Evolutionary conservation across 2,113 vertebrate species (phyloP), one percentile per base, ranked within the genome.

Genomic region (Brienomyrus brachyistius): DNA sequence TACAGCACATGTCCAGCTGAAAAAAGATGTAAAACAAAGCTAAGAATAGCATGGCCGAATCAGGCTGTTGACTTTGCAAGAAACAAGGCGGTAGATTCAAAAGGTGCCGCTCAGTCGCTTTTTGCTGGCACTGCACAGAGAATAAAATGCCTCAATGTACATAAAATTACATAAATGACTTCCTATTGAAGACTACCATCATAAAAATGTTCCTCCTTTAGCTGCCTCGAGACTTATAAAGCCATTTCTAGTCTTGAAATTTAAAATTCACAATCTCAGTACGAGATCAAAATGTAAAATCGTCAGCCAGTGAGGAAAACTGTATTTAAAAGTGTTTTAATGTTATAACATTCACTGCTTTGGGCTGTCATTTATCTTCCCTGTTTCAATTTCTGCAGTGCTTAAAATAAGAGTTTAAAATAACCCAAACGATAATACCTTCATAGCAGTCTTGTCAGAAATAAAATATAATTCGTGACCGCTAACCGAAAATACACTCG

Each of bases 401-500:
- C 66, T 80, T 89, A 51, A 87, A 87, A 77, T 77, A 80, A 74
- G 47, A 77, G 45, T 89, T 80, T 77, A 89, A 88, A 88, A 88
- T 88, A 88, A 77, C 88, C 11, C 43, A 40, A 77, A 51, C 15
- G 48, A 51, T 35, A 23, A 51, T 70, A 77, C 59, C 43, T 48
- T 88, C 35, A 88, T 27, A 8, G 35, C 17, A 77, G 43, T 77
- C n/a, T 43, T 74, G n/a, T 48, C 62, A 31, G 19, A 27, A 47
- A 19, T 45, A 56, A 62, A 59, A 13, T 47, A 17, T 43, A 88
- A 88, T 45, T 15, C 56, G n/a, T 31, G n/a, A 31, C 3, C 31
- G 10, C n/a, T 70, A 62, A 48, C 8, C n/a, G 10, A 45, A 66
- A 66, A 31, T 70, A 48, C 45, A 51, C 27, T 51, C 27, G 47